phyloP scores from a whole-genome alignment of 2,113 vertebrate genomes.

The Datnioides undecimradiatus region DNA sequence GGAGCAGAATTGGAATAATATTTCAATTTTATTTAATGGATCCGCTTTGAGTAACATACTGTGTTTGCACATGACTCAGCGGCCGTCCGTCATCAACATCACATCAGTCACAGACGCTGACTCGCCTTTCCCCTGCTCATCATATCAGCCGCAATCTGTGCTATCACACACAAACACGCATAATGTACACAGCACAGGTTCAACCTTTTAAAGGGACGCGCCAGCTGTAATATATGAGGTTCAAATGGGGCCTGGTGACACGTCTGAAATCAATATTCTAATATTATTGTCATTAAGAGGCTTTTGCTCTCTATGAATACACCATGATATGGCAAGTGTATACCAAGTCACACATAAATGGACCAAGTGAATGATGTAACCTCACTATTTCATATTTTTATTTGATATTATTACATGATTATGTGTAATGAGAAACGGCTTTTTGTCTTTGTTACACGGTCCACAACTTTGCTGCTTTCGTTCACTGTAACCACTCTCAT shows the following conservation, averaged over 20 bases:
- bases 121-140: conserved; percentile 55
- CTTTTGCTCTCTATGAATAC: neutral
- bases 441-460: neutral
- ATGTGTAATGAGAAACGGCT: neutral
- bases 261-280: neutral
- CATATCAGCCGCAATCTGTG: conserved; percentile 58
- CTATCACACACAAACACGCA: conserved; percentile 35
- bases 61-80: conserved; percentile 63
- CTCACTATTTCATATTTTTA: neutral
- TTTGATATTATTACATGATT: neutral
- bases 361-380: neutral
- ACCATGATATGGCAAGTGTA: neutral
- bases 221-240: too few relatives aligned
- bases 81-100: conserved; percentile 55
- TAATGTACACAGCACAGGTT: conserved; percentile 26
- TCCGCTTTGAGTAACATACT: conserved; percentile 41
- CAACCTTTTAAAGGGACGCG: conserved; percentile 5
- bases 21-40: conserved; percentile 48
- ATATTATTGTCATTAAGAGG: neutral
- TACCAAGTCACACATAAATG: neutral
- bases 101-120: conserved; percentile 64
- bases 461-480: neutral
- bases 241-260: neutral
- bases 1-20: conserved; percentile 34
- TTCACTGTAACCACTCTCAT: neutral